Percentiles rank a stretch among this genome's conserved stretches.
Evolutionary conservation across 2,797 vertebrate genomes (phyloP).

Genomic region (Sebastes minor): DNA sequence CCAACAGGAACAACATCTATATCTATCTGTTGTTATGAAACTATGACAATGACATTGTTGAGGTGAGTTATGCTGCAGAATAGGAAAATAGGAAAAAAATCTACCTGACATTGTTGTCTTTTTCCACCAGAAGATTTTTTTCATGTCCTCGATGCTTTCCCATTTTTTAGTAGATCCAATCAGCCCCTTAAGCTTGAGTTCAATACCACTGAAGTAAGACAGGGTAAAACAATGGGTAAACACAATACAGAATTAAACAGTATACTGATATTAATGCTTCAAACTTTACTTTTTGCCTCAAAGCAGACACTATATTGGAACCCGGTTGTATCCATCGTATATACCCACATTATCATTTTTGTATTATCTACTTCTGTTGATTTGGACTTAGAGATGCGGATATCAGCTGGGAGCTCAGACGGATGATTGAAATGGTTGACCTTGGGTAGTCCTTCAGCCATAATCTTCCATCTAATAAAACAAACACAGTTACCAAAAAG

Average conservation of each 20-base stretch:
- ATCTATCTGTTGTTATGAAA: background rate
- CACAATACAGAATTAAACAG: background rate
- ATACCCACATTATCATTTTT: background rate
- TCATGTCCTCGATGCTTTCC: conserved; percentile 71
- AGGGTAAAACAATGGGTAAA: background rate
- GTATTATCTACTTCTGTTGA: background rate
- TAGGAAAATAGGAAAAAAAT: no score
- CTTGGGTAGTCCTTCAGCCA: conserved; percentile 33
- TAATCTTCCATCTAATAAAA: conserved; percentile 43
- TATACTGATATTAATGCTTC: background rate
- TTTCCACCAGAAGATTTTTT: conserved; percentile 56
- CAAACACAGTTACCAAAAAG: background rate
- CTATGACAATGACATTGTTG: background rate
- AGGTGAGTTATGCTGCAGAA: no score
- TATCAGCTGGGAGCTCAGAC: conserved; percentile 41
- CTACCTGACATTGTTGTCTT: conserved; percentile 70
- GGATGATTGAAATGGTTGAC: background rate
- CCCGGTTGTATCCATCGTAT: background rate
- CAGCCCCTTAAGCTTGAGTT: conserved; percentile 70
- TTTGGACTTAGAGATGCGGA: conserved; percentile 27
- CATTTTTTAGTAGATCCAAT: conserved; percentile 62
- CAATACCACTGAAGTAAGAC: conserved; percentile 41
- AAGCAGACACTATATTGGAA: background rate
- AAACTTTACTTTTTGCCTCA: background rate
- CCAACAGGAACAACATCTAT: background rate